phyloP scores from a whole-genome alignment of 2,113 vertebrate genomes.

The Oncorhynchus clarkii region DNA sequence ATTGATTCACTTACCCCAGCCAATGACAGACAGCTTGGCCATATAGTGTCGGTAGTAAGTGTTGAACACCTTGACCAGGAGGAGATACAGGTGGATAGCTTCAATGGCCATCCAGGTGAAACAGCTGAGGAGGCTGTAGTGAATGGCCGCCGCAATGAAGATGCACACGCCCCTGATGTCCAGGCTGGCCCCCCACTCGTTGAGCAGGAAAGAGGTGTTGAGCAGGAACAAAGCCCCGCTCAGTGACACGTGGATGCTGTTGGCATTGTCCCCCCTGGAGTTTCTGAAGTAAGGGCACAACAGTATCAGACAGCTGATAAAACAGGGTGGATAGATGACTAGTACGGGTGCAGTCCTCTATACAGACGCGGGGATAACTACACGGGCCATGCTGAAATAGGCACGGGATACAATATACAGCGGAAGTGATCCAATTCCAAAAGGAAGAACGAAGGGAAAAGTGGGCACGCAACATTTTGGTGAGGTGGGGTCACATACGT shows the following conservation, averaged over 20 bases:
- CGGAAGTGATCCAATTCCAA: no score
- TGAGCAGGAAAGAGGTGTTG: constrained; percentile 66
- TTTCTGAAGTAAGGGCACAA: constrained; percentile 34
- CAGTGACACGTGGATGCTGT: constrained; percentile 64
- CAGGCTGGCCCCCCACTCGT: constrained; percentile 54
- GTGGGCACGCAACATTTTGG: no score
- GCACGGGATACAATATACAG: no score
- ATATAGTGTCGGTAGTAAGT: constrained; percentile 65
- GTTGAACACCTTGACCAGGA: constrained; percentile 70
- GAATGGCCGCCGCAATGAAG: constrained; percentile 56
- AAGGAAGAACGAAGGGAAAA: no score
- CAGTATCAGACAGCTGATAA: not conserved
- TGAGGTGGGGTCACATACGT: constrained; percentile 38
- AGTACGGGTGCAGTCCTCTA: no score
- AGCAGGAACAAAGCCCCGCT: constrained; percentile 65
- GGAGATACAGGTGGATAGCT: constrained; percentile 69
- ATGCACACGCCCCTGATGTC: constrained; percentile 41
- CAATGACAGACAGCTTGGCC: constrained; percentile 59
- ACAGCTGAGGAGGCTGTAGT: constrained; percentile 66
- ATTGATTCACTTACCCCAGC: constrained; percentile 67
- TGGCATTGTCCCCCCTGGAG: constrained; percentile 37
- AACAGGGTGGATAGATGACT: no score
- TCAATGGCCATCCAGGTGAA: constrained; percentile 75
- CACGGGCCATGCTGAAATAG: no score
- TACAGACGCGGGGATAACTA: no score